Evolutionary conservation across 2,113 vertebrate species (phyloP), one percentile per base, ranked within the genome.

Genomic region (Morone chrysops): DNA sequence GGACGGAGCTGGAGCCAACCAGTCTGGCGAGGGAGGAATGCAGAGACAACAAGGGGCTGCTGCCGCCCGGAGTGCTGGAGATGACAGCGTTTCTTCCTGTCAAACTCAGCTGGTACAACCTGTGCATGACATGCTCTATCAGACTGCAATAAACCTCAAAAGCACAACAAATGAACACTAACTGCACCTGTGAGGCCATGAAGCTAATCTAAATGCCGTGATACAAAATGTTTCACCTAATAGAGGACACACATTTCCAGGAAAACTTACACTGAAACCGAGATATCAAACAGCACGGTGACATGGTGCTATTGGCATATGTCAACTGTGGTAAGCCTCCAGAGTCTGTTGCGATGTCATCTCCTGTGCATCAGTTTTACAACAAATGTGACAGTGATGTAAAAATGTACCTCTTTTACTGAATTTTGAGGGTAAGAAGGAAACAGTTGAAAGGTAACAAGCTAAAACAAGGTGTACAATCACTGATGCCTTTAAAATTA

Each of bases 1-100:
- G 75, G 85, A 89, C 74, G 40, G 70, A 81, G 85, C 75, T 84
- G 93, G 94, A 93, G 94, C 92, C 94, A 66, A 86, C 67, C 85
- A 87, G 94, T 94, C 92, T 94, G 90, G 87, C 51, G 56, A 48
- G 72, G 60, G 43, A 82, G 66, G 90, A 93, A 85, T 87, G 83
- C 53, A 82, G 83, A 78, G 88, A 89, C 70, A 81, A 90, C 66
- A 66, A 69, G 78, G 57, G 48, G 80, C 81, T 79, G 81, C 81
- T 72, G 75, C 85, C 67, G 70, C 63, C n/a, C 66, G 48, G 4
- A 50, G 63, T 60, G n/a, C 56, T 57, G 56, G 22, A 54, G 65
- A 71, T 12, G 10, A 80, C 61, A 54, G 63, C 10, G 22, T 48
- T 77, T 79, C 68, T 72, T 61, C 41, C 56, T 54, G 78, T 85